Base-by-base conservation (phyloP, 1,140 invertebrate genomes). In the Scaptomyza hsui region DNA sequence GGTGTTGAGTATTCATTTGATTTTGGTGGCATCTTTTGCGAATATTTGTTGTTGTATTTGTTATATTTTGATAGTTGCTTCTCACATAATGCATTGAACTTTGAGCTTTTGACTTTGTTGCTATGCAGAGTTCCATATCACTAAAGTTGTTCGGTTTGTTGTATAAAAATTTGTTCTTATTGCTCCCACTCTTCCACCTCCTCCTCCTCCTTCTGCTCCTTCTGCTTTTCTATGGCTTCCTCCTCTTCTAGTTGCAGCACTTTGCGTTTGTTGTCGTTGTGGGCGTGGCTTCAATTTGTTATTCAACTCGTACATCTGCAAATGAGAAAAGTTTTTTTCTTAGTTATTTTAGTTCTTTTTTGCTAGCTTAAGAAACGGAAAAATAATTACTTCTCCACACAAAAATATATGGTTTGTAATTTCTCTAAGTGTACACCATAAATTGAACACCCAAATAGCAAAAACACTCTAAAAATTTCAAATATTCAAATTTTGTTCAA, bases 101-200 rank as follows among this genome's bases (percentile, higher is more conserved):
- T 62, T 77, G 64, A 49, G 29, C 63, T 78, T 85, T 85, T 86
- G 80, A 81, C 81, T 63, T 85, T 81, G 57, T 86, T 77, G 77
- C 70, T 86, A 86, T 86, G 81, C 74, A 69, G 70, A 75, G 74
- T 86, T 86, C 81, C 81, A 86, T 86, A 86, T 86, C 81, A 86
- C 81, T 81, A 60, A 71, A 53, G 59, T 81, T 78, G 15, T 37
- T 49, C 19, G 19, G 51, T 48, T 61, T 75, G 16, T 37, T 51
- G 61, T 52, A 60, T 48, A 52, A 39, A 60, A 60, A 39, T 41
- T 45, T 55, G 47, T 45, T 37, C 18, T 16, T n/a, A n/a, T 37
- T 5, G 10, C 32, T 29, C 9, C 10, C 18, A 2, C 12, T 32
- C 6, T 12, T 37, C 15, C 2, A 15, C 15, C 4, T 37, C 4